Conservation (phyloP, 2,797 vertebrate genomes). For the Clamator glandarius region DNA sequence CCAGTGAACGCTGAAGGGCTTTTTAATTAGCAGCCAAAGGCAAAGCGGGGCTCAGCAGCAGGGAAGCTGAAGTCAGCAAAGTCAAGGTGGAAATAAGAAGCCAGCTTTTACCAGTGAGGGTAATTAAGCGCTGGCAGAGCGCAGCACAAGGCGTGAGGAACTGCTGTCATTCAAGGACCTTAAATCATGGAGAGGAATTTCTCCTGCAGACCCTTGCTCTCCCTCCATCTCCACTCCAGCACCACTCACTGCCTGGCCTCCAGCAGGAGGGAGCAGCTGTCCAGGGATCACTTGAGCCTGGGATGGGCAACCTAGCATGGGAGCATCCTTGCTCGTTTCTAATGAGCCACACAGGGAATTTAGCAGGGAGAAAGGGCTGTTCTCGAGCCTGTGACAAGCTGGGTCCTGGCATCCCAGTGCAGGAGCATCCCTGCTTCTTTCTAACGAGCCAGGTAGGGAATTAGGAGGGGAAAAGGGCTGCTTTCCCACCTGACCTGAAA, state of each 20-base stretch:
- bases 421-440: not conserved
- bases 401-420: fast-evolving
- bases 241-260: not conserved
- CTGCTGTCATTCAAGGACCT: not conserved
- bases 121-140: slow-evolving; percentile 34
- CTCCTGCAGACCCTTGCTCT: not conserved
- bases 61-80: slow-evolving; percentile 62
- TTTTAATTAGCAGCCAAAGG: slow-evolving; percentile 67
- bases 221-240: not conserved
- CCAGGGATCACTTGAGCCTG: not conserved
- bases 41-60: not conserved
- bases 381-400: not conserved
- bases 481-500: not conserved
- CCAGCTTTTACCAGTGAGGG: slow-evolving; percentile 15
- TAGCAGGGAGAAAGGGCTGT: not conserved
- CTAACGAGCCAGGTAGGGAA: not conserved
- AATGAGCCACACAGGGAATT: not conserved
- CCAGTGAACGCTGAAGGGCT: slow-evolving; percentile 43
- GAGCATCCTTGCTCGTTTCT: not conserved
- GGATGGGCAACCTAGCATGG: not conserved
- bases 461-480: not conserved
- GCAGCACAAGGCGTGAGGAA: slow-evolving; percentile 5
- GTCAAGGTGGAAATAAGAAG: slow-evolving; percentile 46
- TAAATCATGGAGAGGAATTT: slow-evolving; percentile 23
- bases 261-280: not conserved